phyloP scores from a whole-genome alignment of 2,888 invertebrate genomes.

The Xestia c-nigrum region DNA sequence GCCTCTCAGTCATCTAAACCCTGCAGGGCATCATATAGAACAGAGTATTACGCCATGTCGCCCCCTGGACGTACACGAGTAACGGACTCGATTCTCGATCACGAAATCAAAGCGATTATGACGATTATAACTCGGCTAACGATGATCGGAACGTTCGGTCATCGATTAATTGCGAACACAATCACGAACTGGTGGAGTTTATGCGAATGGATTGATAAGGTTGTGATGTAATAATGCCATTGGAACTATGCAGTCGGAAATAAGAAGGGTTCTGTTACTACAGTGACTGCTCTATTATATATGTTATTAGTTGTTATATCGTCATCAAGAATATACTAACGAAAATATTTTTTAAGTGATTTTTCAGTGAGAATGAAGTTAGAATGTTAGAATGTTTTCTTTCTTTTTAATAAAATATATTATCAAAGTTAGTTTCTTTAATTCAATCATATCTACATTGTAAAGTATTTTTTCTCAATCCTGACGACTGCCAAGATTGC shows the following conservation, averaged over 20 bases:
- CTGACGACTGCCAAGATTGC: constrained; percentile 19
- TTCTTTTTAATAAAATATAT: not conserved
- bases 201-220: constrained; percentile 40
- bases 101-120: constrained; percentile 78
- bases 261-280: not conserved
- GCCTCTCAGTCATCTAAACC: constrained; percentile 56
- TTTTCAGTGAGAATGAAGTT: not conserved
- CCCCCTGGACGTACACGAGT: constrained; percentile 74
- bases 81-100: constrained; percentile 78
- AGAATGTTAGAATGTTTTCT: not conserved
- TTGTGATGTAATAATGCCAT: constrained; percentile 50
- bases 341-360: not conserved
- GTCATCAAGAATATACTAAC: not conserved
- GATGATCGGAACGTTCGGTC: constrained; percentile 63
- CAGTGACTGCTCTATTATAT: not conserved
- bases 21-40: constrained; percentile 53
- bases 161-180: constrained; percentile 75
- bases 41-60: constrained; percentile 70
- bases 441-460: constrained; percentile 22
- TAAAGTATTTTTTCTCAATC: constrained; percentile 33
- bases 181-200: constrained; percentile 75
- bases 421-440: not conserved
- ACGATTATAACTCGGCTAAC: constrained; percentile 76
- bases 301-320: not conserved
- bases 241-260: not conserved